Conservation (phyloP, 2,113 vertebrate genomes). For the Spea bombifrons region DNA sequence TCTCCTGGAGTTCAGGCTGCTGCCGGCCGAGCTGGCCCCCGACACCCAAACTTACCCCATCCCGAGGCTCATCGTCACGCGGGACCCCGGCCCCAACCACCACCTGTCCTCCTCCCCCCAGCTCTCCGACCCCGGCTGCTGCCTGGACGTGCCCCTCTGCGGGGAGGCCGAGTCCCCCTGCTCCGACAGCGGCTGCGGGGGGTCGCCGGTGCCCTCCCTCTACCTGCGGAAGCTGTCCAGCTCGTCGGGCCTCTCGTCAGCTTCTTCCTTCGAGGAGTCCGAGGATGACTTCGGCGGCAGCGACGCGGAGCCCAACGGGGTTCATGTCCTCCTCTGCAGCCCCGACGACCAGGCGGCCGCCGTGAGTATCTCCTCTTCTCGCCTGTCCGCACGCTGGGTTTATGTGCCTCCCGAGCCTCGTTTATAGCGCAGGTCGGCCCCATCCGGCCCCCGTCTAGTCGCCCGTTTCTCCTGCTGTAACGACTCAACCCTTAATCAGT, state of each 20-base stretch:
- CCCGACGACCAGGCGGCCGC: constrained; percentile 66
- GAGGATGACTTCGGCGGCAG: constrained; percentile 81
- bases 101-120: constrained; percentile 10
- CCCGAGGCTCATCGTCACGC: constrained; percentile 80
- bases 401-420: no score
- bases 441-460: no score
- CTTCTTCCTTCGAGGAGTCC: constrained; percentile 84
- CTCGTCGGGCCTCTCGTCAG: constrained; percentile 77
- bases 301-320: constrained; percentile 69
- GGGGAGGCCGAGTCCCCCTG: constrained; percentile 68
- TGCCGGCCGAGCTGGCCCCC: background rate
- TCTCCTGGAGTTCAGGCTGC: background rate
- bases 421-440: no score
- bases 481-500: no score
- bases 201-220: constrained; percentile 62
- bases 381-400: no score
- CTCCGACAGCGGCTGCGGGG: constrained; percentile 75
- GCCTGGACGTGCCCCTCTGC: constrained; percentile 54
- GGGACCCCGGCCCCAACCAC: constrained; percentile 63
- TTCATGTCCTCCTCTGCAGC: constrained; percentile 57
- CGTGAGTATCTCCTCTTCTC: background rate
- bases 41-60: constrained; percentile 62
- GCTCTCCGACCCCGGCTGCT: constrained; percentile 30
- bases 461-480: no score
- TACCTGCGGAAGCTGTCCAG: constrained; percentile 69